Percentiles rank a stretch among this genome's conserved stretches.
These are phyloP conservation scores for Lepidurus packardi DNA, from an alignment of 1,140 invertebrate species.

Conservation along the genomic window DNA sequence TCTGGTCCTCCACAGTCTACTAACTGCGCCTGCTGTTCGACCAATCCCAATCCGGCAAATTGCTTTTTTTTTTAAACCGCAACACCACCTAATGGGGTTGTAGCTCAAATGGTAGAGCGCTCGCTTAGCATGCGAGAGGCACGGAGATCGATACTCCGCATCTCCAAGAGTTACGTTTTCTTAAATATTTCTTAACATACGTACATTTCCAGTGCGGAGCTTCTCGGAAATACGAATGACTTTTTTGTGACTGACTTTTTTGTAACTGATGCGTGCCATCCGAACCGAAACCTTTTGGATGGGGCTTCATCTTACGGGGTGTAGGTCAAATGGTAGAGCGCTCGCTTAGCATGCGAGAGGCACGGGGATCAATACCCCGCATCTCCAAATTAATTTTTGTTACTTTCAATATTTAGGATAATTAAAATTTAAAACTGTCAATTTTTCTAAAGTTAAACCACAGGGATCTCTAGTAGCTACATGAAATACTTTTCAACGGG, in stretches of 20 bases:
- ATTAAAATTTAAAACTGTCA: too few relatives aligned
- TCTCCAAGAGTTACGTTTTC: conserved; percentile 49
- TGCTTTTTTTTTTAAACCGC: too few relatives aligned
- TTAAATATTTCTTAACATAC: background rate
- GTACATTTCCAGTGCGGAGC: too few relatives aligned
- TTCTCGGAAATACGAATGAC: too few relatives aligned
- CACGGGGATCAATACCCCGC: conserved; percentile 69
- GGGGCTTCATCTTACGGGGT: conserved; percentile 46
- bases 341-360: conserved; percentile 81
- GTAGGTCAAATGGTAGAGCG: conserved; percentile 82
- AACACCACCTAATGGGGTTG: conserved; percentile 53
- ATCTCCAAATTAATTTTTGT: conserved; percentile 58
- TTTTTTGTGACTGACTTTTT: too few relatives aligned
- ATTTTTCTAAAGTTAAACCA: too few relatives aligned
- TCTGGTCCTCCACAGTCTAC: too few relatives aligned
- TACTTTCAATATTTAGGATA: background rate
- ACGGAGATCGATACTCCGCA: conserved; percentile 75
- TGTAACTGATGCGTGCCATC: too few relatives aligned
- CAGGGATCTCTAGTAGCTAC: too few relatives aligned
- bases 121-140: conserved; percentile 82
- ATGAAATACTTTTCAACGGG: conserved; percentile 42
- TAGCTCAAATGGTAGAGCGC: conserved; percentile 82
- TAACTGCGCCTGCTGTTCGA: too few relatives aligned
- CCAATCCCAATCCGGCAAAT: too few relatives aligned
- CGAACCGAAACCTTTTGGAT: too few relatives aligned